Evolutionary conservation across 2,113 vertebrate species (phyloP), one percentile per base, ranked within the genome.

Genomic region (Cavia aperea): DNA sequence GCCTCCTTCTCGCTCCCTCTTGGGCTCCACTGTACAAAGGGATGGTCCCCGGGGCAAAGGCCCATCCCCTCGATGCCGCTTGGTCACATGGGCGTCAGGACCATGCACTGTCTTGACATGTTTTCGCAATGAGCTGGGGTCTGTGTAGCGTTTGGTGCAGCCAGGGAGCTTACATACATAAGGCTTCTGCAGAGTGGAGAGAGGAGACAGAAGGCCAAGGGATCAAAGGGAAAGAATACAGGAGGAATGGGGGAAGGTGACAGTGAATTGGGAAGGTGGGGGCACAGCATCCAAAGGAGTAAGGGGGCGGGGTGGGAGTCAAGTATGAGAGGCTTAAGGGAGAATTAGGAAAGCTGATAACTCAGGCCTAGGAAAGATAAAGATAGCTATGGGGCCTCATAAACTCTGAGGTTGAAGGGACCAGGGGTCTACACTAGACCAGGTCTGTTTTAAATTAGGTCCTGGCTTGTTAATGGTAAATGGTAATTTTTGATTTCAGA

Each of bases 51-150:
- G 97, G 7, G 97, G 98, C 0, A 97, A 96, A 56, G 98, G 98
- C 4, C 97, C 98, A 19, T 99, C 99, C 2, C 99, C 99, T 3
- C 99, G 98, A 86, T 99, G 99, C 92, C 99, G 98, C 93, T 99
- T 99, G 94, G 99, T 99, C 97, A 99, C 98, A 4, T 99, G 99
- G 81, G 99, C 99, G 1, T 99, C 99, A 0, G 99, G 99, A 8
- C 99, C 99, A 0, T 99, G 99, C 26, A 99, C 99, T 0, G 99
- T 99, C 96, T 99, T 99, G 60, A 99, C 99, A 0, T 99, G 99
- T 81, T 99, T 99, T 21, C 99, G 97, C 81, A 99, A 97, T 0
- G 99, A 99, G 94, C 99, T 99, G 84, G 99, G 99, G 93, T 99
- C 99, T 0, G 99, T 99, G 97, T 99, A 99, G 81, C 99, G 98